Percentiles rank a stretch among this genome's conserved stretches.
Conservation (phyloP, 2,797 vertebrate genomes). For the Pachyuromys duprasi region DNA sequence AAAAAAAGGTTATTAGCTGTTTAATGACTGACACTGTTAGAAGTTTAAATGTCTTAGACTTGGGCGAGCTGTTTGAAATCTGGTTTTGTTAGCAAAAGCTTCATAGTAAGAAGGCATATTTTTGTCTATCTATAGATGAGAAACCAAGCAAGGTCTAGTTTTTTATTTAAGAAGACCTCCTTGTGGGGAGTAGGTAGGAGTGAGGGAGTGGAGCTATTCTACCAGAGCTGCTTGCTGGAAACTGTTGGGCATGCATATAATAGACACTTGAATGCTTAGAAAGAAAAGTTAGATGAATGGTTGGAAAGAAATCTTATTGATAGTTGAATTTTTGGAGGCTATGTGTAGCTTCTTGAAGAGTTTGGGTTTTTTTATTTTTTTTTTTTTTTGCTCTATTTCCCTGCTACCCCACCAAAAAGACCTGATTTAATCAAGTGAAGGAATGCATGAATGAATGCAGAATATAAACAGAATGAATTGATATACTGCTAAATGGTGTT, state of each 20-base stretch:
- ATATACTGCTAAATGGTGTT: neutral
- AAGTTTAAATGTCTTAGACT: slow-evolving; percentile 33
- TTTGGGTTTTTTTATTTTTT: no score
- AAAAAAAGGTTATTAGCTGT: neutral
- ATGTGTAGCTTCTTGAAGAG: neutral
- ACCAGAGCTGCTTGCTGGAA: neutral
- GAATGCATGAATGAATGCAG: neutral
- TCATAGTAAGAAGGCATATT: neutral
- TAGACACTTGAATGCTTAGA: neutral
- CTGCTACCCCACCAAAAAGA: neutral
- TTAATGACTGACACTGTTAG: slow-evolving; percentile 20
- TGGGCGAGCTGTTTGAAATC: slow-evolving; percentile 53
- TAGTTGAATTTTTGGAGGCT: neutral
- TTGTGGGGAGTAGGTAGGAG: neutral
- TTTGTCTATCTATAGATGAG: slow-evolving; percentile 10
- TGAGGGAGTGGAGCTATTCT: neutral
- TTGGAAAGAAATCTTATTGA: slow-evolving; percentile 17
- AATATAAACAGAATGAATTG: neutral
- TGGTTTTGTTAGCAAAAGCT: neutral
- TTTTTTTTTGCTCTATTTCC: slow-evolving; percentile 1
- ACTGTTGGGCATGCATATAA: neutral
- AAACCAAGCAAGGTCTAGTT: neutral
- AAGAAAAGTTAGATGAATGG: neutral
- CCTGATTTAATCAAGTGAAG: neutral
- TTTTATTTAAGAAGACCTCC: neutral